Evolutionary conservation across 2,797 vertebrate species (phyloP).

Genomic region (Choloepus didactylus): DNA sequence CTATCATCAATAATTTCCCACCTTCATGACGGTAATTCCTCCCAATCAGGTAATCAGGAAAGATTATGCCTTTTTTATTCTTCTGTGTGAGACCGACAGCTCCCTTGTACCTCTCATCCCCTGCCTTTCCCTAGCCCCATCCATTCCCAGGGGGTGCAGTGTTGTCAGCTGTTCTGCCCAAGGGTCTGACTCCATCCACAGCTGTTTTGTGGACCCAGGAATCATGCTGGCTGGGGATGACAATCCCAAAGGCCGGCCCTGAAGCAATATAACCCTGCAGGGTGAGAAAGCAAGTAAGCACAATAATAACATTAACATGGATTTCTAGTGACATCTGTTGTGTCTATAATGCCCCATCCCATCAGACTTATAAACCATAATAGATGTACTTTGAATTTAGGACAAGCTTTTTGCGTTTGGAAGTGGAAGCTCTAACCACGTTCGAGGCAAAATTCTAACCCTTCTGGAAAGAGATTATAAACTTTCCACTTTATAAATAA

Average conservation of each 20-base stretch:
- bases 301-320: not conserved
- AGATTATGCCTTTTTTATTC: not conserved
- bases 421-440: not conserved
- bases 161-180: not conserved
- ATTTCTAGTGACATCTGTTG: slow-evolving; percentile 52
- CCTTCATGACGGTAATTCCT: not conserved
- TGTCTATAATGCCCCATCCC: not conserved
- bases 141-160: not conserved
- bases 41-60: not conserved
- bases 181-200: not conserved
- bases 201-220: not conserved
- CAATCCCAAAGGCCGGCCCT: not conserved
- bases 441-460: not conserved
- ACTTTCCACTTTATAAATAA: not conserved
- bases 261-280: not conserved
- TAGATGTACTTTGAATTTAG: slow-evolving; percentile 11
- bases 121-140: accelerated
- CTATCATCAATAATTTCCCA: not conserved
- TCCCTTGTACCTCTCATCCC: not conserved
- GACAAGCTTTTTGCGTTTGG: not conserved
- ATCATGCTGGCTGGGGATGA: not conserved
- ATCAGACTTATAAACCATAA: not conserved
- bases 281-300: not conserved
- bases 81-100: not conserved
- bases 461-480: not conserved